These are phyloP conservation scores for chimpanzee (Pan troglodytes) DNA, from an alignment of 2,113 vertebrate species.

Conservation along the genomic window DNA sequence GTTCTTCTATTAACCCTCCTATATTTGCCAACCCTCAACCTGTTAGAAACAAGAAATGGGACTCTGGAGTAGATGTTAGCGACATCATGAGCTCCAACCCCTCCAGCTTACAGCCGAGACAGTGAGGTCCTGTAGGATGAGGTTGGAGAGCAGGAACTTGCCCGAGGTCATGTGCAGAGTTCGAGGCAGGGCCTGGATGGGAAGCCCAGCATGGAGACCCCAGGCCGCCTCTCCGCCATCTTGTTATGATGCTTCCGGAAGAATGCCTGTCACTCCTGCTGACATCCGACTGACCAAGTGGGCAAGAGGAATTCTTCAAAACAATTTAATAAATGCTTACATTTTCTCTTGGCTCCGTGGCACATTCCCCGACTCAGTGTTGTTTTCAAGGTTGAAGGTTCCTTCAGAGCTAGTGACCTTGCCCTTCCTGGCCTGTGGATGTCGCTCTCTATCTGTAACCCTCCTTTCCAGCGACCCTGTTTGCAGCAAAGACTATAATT, in stretches of 20 bases:
- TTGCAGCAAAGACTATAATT: not conserved
- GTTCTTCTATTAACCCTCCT: not conserved
- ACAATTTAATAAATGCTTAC: not conserved
- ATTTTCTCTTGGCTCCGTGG: constrained; percentile 22
- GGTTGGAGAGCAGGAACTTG: no score
- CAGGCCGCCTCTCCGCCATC: not conserved
- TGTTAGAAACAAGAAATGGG: not conserved
- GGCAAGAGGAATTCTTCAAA: not conserved
- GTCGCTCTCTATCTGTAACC: constrained; percentile 76
- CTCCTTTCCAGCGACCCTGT: not conserved
- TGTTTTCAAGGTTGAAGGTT: constrained; percentile 50
- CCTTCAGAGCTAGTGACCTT: not conserved
- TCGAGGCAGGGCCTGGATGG: fast-evolving
- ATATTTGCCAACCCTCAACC: not conserved
- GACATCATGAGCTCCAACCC: no score
- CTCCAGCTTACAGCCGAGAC: not conserved
- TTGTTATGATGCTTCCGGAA: not conserved
- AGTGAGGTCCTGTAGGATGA: fast-evolving
- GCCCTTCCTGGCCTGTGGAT: constrained; percentile 69
- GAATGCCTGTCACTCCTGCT: not conserved
- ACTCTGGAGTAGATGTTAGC: not conserved
- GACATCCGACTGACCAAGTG: not conserved
- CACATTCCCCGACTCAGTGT: not conserved
- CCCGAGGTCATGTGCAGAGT: not conserved
- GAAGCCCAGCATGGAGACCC: not conserved